Conservation (phyloP, 1,140 invertebrate species). For the Gonioctena quinquepunctata region DNA sequence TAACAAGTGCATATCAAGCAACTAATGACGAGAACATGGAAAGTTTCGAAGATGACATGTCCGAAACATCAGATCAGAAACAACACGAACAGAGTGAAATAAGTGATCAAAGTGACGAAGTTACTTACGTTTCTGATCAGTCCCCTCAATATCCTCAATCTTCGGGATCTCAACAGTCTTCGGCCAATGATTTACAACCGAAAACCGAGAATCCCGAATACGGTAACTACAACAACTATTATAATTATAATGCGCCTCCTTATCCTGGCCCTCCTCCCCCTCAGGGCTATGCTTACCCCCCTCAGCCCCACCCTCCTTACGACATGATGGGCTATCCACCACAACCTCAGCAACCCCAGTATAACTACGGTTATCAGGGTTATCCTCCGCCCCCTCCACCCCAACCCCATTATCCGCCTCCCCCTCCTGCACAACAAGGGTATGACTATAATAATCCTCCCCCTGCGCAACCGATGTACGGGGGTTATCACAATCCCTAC, state of each 20-base stretch:
- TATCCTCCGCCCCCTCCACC: constrained; percentile 40
- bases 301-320: constrained; percentile 42
- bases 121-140: constrained; percentile 45
- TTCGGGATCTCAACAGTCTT: constrained; percentile 10
- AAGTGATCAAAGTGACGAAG: constrained; percentile 45
- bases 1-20: constrained; percentile 44
- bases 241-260: constrained; percentile 44
- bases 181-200: constrained; percentile 24
- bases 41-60: constrained; percentile 18
- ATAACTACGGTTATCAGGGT: constrained; percentile 46
- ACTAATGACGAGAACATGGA: constrained; percentile 20
- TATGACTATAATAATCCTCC: constrained; percentile 39
- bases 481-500: constrained; percentile 53
- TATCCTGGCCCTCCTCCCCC: constrained; percentile 40
- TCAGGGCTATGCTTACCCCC: constrained; percentile 33
- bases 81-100: constrained; percentile 30
- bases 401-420: constrained; percentile 41
- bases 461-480: constrained; percentile 55
- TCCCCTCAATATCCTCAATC: constrained; percentile 21
- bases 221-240: constrained; percentile 44
- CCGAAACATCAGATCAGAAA: constrained; percentile 10
- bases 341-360: constrained; percentile 43
- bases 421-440: constrained; percentile 41
- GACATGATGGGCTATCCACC: constrained; percentile 42
- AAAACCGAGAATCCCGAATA: constrained; percentile 41